These are phyloP conservation scores for Epistrophella euchroma DNA, from an alignment of 2,888 invertebrate genomes.

Conservation along the genomic window DNA sequence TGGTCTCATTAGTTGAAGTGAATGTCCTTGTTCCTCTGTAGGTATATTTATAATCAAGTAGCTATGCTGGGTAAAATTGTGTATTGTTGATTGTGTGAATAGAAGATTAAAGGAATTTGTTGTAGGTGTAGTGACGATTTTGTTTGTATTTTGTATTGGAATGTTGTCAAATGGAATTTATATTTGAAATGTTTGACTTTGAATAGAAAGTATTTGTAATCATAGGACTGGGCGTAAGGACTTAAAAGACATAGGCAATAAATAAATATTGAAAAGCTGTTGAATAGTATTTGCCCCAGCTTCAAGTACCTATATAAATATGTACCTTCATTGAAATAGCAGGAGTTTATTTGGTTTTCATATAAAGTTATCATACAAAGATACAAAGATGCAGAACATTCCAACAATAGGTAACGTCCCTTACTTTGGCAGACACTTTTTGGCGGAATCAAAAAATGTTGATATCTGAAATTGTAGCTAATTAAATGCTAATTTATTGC, in stretches of 20 bases:
- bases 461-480: no score
- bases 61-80: background rate
- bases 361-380: no score
- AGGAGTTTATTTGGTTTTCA: background rate
- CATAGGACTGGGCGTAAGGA: background rate
- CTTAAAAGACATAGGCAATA: background rate
- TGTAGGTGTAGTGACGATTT: background rate
- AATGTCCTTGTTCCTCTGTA: background rate
- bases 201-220: background rate
- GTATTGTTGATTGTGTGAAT: conserved; percentile 37
- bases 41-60: background rate
- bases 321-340: no score
- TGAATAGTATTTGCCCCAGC: background rate
- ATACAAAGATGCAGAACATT: no score
- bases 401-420: no score
- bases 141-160: conserved; percentile 48
- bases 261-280: conserved; percentile 12
- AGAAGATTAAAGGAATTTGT: conserved; percentile 59
- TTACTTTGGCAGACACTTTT: no score
- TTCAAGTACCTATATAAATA: background rate
- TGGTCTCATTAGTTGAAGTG: conserved; percentile 45
- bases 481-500: no score
- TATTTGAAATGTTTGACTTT: conserved; percentile 21
- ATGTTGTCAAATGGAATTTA: conserved; percentile 58
- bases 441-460: no score